These are phyloP conservation scores for Masnerella sp. DNA, from an alignment of 2,888 invertebrate species.

Conservation along the genomic window DNA sequence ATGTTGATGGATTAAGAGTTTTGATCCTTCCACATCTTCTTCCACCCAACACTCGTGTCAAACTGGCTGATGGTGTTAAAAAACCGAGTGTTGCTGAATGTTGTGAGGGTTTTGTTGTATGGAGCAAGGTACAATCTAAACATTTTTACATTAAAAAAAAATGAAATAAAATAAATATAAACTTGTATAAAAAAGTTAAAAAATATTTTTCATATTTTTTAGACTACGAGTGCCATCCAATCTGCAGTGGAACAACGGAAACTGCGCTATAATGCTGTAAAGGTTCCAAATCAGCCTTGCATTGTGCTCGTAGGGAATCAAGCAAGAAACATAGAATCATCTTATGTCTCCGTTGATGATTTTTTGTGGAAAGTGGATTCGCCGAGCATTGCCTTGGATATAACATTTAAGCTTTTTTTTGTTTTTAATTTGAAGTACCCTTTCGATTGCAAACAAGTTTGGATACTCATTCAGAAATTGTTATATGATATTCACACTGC, in stretches of 20 bases:
- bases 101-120: constrained; percentile 21
- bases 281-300: constrained; percentile 3
- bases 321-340: neutral
- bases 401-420: constrained; percentile 9
- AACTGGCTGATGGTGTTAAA: neutral
- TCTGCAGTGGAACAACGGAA: neutral
- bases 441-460: constrained; percentile 3
- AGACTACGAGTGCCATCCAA: neutral
- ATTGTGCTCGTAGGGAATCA: neutral
- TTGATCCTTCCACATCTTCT: neutral
- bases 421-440: constrained; percentile 6
- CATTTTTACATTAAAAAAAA: no score
- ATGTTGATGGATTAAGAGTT: neutral
- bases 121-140: constrained; percentile 39
- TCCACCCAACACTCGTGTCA: neutral
- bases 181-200: no score
- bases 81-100: constrained; percentile 18
- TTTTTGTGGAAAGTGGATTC: constrained; percentile 13
- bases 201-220: no score
- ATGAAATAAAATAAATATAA: no score
- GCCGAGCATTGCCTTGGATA: neutral
- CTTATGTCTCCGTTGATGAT: constrained; percentile 2
- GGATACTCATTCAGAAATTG: neutral
- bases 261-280: neutral
- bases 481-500: constrained; percentile 3